Conservation (phyloP, 2,797 vertebrate species). For the Taeniopygia guttata region DNA sequence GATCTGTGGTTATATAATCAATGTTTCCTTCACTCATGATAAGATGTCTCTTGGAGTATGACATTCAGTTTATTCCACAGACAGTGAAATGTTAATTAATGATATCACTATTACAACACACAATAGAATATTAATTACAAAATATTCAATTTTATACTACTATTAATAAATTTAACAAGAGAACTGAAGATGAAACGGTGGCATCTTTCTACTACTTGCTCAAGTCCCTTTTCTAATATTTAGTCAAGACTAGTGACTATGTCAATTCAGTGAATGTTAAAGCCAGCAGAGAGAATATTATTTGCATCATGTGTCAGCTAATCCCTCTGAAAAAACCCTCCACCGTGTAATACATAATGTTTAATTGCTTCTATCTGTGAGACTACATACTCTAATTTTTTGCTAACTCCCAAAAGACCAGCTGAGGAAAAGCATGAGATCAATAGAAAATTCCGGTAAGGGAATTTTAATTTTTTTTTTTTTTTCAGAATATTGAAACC, state of each 20-base stretch:
- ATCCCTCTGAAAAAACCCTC: background rate
- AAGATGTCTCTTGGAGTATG: background rate
- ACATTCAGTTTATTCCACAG: background rate
- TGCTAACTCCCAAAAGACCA: background rate
- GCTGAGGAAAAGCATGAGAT: background rate
- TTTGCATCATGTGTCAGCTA: accelerated
- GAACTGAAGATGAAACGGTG: background rate
- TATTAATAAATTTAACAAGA: background rate
- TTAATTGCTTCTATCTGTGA: background rate
- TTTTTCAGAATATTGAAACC: background rate
- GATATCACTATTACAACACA: background rate
- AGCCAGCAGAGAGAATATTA: background rate
- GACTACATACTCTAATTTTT: background rate
- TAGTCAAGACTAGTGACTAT: background rate
- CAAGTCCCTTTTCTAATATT: background rate
- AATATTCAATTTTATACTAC: background rate
- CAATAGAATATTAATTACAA: background rate
- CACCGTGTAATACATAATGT: background rate
- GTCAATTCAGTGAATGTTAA: background rate
- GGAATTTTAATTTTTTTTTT: background rate
- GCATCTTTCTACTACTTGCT: background rate
- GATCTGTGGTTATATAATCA: background rate
- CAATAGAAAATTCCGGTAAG: background rate
- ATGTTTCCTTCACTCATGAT: background rate
- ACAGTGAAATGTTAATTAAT: background rate